Evolutionary conservation across 2,113 vertebrate genomes (phyloP), one percentile per base, ranked within the genome.

Genomic region (Dipodomys ordii): DNA sequence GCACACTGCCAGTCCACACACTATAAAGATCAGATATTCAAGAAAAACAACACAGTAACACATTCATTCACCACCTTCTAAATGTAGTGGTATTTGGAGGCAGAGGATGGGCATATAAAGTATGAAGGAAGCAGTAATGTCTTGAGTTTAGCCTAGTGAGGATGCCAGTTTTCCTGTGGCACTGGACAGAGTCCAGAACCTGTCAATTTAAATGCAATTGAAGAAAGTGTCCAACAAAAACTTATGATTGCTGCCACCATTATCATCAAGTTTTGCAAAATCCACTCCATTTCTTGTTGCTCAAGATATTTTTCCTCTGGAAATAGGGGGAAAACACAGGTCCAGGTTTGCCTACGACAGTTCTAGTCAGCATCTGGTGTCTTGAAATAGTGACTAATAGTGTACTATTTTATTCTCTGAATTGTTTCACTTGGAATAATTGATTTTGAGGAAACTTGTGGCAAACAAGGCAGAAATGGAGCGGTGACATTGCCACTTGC

Each of bases 1-100:
- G 62, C 39, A 92, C 89, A 81, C 28, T 53, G 39, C 18, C 30
- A 71, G 8, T n/a, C 32, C 39, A 77, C 53, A 72, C 3, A 46
- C 6, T 65, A 1, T 87, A 39, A 39, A 62, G 6, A 74, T 18
- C 23, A 92, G 62, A 89, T 60, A 91, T 78, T 12, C 2, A 87
- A 77, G 89, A 91, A 92, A 84, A 91, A 53, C 67, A 92, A 91
- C 79, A 19, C 30, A 64, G 25, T 83, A 83, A 73, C 69, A 81
- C 6, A 27, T 80, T 83, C 13, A 68, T 77, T 74, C 67, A 27
- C 30, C 73, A 92, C 64, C 18, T 4, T 9, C 87, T n/a, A 77
- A 27, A 74, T 1, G 53, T 76, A 74, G 32, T 81, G 44, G 25
- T 65, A 49, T 92, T 88, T 96, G 10, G 39, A 84, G 28, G 44